phyloP scores from a whole-genome alignment of 2,113 vertebrate species.

The Caretta caretta region DNA sequence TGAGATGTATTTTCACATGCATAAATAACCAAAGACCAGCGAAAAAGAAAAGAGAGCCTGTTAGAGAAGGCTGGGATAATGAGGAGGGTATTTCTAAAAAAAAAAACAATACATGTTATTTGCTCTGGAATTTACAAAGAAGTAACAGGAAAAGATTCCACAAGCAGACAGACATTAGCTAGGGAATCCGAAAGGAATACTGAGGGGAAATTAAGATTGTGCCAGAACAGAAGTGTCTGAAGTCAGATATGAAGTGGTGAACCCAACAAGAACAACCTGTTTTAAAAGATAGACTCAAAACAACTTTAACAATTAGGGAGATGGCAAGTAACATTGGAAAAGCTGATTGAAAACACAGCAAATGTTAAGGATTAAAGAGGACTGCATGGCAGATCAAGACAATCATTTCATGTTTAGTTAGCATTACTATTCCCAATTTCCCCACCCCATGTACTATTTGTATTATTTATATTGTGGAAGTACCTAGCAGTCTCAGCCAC shows the following conservation, averaged over 20 bases:
- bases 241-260: background rate
- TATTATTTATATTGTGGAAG: background rate
- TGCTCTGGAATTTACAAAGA: slow-evolving; percentile 29
- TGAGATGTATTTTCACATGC: slow-evolving; percentile 36
- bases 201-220: background rate
- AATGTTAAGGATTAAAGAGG: background rate
- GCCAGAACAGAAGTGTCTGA: slow-evolving; percentile 28
- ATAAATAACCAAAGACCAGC: slow-evolving; percentile 46
- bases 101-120: slow-evolving; percentile 13
- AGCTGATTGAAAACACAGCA: background rate
- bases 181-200: slow-evolving; percentile 13
- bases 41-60: slow-evolving; percentile 5
- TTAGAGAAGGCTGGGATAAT: slow-evolving; percentile 6
- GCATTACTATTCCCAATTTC: background rate
- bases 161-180: slow-evolving; percentile 18
- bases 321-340: background rate
- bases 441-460: background rate
- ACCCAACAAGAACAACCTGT: slow-evolving; percentile 10
- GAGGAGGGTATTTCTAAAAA: background rate
- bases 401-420: background rate
- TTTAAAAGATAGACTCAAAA: slow-evolving; percentile 34
- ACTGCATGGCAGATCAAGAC: background rate
- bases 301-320: slow-evolving; percentile 18
- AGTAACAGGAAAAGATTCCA: slow-evolving; percentile 18
- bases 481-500: background rate